Conservation (phyloP, 2,888 invertebrate genomes). For the Andrena marginata region DNA sequence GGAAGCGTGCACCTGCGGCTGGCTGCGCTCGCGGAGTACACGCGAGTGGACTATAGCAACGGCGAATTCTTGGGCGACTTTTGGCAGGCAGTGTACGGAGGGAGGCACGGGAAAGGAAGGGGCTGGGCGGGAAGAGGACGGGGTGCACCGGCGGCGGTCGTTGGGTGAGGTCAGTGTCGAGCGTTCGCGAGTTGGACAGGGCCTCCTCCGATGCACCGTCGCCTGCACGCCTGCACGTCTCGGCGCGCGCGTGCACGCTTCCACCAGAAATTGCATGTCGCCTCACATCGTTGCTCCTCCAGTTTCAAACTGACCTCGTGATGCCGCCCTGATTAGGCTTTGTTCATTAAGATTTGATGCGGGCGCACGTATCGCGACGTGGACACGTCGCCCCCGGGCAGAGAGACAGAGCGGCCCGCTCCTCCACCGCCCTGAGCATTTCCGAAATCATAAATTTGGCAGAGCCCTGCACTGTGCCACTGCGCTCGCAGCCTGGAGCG, state of each 20-base stretch:
- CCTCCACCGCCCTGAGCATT: too few species aligned
- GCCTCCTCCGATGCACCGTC: conserved; percentile 75
- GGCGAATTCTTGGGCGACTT: conserved; percentile 81
- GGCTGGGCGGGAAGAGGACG: conserved; percentile 30
- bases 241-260: conserved; percentile 19
- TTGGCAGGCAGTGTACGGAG: conserved; percentile 82
- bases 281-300: conserved; percentile 17
- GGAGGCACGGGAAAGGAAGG: conserved; percentile 45
- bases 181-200: conserved; percentile 83
- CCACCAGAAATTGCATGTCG: conserved; percentile 36
- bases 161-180: conserved; percentile 85
- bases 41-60: conserved; percentile 72
- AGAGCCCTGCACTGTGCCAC: neutral
- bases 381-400: neutral
- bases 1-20: conserved; percentile 58
- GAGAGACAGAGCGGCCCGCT: too few species aligned
- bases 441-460: neutral
- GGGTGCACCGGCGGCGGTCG: conserved; percentile 74
- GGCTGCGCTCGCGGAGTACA: conserved; percentile 53
- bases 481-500: neutral
- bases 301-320: neutral
- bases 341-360: too few species aligned
- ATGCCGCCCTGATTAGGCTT: neutral
- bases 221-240: conserved; percentile 61
- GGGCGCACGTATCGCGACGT: neutral